phyloP scores from a whole-genome alignment of 2,113 vertebrate genomes.

The Stomatorhinus ivindoensis region DNA sequence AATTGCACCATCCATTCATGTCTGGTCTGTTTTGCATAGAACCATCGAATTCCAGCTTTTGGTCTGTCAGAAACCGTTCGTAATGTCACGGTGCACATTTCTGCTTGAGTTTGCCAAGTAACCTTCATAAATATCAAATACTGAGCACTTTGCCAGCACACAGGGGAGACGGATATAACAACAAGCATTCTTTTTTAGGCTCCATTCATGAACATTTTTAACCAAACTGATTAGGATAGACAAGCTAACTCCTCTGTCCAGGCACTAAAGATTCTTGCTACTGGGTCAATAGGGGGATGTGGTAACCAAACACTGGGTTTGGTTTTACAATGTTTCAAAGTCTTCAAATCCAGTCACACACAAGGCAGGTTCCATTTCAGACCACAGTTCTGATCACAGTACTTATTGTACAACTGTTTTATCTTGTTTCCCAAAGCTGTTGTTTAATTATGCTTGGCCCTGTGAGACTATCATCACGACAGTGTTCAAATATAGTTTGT shows the following conservation, averaged over 20 bases:
- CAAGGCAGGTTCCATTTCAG: neutral
- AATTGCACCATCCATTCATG: neutral
- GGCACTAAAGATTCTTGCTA: neutral
- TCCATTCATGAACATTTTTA: neutral
- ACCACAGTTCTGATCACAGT: neutral
- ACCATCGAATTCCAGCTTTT: slow-evolving; percentile 17
- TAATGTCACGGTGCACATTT: neutral
- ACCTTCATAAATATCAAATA: neutral
- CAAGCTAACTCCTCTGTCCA: neutral
- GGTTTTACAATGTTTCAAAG: neutral
- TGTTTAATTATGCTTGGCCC: neutral
- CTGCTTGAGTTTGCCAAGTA: slow-evolving; percentile 18
- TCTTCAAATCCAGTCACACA: neutral
- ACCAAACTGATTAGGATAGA: neutral
- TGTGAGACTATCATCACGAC: neutral
- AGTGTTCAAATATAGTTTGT: neutral
- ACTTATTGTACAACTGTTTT: neutral
- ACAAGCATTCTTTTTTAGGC: neutral
- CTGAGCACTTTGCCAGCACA: neutral
- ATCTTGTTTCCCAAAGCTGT: neutral
- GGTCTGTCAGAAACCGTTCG: slow-evolving; percentile 8
- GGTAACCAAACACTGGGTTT: neutral
- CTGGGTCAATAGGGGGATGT: neutral
- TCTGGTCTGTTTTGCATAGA: slow-evolving; percentile 1
- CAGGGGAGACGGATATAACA: neutral